Conservation (phyloP, 2,113 vertebrate species). For the Vulpes lagopus region DNA sequence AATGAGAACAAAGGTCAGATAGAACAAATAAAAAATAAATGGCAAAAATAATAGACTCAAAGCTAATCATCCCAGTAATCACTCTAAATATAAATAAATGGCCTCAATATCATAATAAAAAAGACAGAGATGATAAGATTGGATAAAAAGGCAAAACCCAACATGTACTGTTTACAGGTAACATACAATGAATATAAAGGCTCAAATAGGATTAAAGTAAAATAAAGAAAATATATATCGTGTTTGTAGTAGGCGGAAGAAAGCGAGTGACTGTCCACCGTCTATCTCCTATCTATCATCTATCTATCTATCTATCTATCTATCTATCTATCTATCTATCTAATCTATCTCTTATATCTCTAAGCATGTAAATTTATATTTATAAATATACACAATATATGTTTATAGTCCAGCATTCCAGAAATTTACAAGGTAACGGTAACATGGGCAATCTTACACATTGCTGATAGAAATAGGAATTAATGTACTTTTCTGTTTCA, state of each 20-base stretch:
- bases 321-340: too few relatives aligned
- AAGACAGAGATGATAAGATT: not conserved
- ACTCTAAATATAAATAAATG: too few relatives aligned
- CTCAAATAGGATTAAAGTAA: not conserved
- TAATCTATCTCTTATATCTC: not conserved
- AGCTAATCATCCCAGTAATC: not conserved
- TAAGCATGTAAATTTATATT: not conserved
- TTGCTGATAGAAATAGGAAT: not conserved
- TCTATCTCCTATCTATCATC: too few relatives aligned
- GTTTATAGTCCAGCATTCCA: not conserved
- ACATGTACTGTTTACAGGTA: not conserved
- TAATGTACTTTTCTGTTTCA: not conserved
- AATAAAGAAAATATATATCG: not conserved
- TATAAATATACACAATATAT: not conserved
- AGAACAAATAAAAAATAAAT: not conserved
- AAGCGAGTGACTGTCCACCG: not conserved
- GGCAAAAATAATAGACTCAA: not conserved
- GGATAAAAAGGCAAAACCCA: too few relatives aligned
- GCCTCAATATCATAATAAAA: not conserved
- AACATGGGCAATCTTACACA: not conserved
- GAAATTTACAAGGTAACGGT: not conserved
- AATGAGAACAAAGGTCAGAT: not conserved
- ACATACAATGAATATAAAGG: not conserved
- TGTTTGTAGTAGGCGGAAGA: not conserved
- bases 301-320: too few relatives aligned